Conservation (phyloP, 2,888 invertebrate genomes). For the Troides aeacus region DNA sequence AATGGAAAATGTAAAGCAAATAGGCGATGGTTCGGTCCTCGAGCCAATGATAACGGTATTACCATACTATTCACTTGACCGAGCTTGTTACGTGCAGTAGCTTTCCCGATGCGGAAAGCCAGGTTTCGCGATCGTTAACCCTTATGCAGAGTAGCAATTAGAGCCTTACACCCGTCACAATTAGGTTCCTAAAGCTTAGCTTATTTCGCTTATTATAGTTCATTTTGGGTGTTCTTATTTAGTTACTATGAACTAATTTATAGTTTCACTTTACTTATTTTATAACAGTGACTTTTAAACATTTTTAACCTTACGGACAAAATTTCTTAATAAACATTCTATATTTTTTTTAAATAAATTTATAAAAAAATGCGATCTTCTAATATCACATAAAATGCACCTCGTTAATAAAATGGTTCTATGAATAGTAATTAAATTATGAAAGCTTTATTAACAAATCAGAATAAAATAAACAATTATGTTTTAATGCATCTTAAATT, state of each 20-base stretch:
- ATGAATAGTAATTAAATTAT: no score
- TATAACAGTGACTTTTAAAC: no score
- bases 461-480: no score
- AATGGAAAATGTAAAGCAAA: constrained; percentile 2
- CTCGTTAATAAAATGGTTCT: no score
- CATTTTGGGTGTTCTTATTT: neutral
- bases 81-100: constrained; percentile 19
- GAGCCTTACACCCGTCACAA: constrained; percentile 6
- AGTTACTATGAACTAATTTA: neutral
- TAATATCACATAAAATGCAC: no score
- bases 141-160: constrained; percentile 25
- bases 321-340: no score
- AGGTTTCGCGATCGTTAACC: constrained; percentile 28
- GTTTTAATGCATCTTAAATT: no score
- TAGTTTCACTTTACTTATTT: no score
- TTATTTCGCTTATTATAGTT: neutral
- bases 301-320: no score
- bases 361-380: no score
- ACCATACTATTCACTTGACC: constrained; percentile 28
- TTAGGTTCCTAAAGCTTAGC: neutral
- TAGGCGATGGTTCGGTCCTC: constrained; percentile 1
- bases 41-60: constrained; percentile 24
- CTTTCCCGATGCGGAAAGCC: constrained; percentile 29
- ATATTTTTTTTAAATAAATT: no score
- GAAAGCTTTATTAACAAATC: no score